phyloP scores from a whole-genome alignment of 2,797 vertebrate species.

The Chromobotia macracanthus region DNA sequence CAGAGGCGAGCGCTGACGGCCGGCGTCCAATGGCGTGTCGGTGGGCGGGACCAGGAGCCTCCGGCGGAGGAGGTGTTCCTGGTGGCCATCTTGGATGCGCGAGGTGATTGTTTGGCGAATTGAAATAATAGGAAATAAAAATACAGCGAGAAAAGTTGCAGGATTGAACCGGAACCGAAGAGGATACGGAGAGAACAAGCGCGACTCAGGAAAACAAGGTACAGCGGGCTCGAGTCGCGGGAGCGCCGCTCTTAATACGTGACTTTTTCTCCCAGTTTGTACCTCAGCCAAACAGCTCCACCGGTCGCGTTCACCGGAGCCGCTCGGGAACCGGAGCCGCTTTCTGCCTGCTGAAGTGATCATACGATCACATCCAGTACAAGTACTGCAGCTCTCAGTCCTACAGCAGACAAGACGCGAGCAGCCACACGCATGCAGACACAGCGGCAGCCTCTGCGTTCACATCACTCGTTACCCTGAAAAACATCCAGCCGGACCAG shows the following conservation, averaged over 20 bases:
- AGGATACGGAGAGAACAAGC: slow-evolving; percentile 59
- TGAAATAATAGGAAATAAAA: slow-evolving; percentile 75
- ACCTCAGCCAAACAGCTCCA: slow-evolving; percentile 36
- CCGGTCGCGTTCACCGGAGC: slow-evolving; percentile 24
- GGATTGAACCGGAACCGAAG: slow-evolving; percentile 50
- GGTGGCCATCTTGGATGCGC: slow-evolving; percentile 84
- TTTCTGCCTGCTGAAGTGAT: not conserved
- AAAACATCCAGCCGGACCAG: not conserved
- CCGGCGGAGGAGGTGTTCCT: slow-evolving; percentile 81
- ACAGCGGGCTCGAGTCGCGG: slow-evolving; percentile 40
- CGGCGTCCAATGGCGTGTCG: slow-evolving; percentile 61
- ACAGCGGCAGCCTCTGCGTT: slow-evolving; percentile 7
- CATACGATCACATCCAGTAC: not conserved
- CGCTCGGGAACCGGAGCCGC: not conserved
- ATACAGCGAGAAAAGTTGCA: slow-evolving; percentile 61
- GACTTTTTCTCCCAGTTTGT: slow-evolving; percentile 42
- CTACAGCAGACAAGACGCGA: not conserved
- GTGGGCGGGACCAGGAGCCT: slow-evolving; percentile 66
- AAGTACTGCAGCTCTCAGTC: slow-evolving; percentile 27
- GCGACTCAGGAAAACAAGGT: slow-evolving; percentile 73
- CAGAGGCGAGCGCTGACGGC: not conserved
- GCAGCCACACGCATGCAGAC: slow-evolving; percentile 8
- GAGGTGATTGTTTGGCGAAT: slow-evolving; percentile 83
- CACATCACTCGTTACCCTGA: not conserved
- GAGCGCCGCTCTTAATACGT: slow-evolving; percentile 35